Base-by-base conservation (phyloP, 2,113 vertebrate genomes). In the Carlito syrichta region DNA sequence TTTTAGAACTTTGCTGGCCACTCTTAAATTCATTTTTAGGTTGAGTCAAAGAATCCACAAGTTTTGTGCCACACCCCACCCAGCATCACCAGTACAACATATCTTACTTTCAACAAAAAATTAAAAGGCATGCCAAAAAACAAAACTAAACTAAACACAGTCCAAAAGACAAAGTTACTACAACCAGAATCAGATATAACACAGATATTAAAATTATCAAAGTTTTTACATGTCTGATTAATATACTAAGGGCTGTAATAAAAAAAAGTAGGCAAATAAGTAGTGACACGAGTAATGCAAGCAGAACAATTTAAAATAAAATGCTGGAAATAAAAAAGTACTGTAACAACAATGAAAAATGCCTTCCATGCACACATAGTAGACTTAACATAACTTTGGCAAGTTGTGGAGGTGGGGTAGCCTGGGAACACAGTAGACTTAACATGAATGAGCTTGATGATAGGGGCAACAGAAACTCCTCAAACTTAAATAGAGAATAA, bases 241-340 rank as follows among this genome's bases (percentile, higher is more conserved):
- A 71, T 54, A 43, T 83, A 48, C 32, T 73, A 92, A 73, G 11
- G 12, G 1, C 17, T 71, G 25, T 78, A 86, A 96, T 71, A 40
- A 69, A 45, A 78, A 85, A 66, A 66, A 62, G 27, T 14, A 63
- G 30, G 52, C 30, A 16, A 94, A 10, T 8, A 63, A 40, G 38
- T 54, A 88, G 84, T 38, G 83, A 52, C 11, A 58, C 83, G 30
- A 78, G 25, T 82, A 60, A 86, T 52, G 32, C 12, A 86, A 83
- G 14, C 2, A 62, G 40, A 92, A 76, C 76, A 5, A 77, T 79
- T 45, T 43, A 87, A 79, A 77, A 85, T 4, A 13, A 43, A 79
- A 95, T 87, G 13, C 17, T 89, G 60, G 45, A 86, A 82, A 83
- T 85, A 14, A 90, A 90, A 90, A 95, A 63, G n/a, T 11, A 50